Evolutionary conservation across 2,888 invertebrate species (phyloP), one percentile per base, ranked within the genome.

Genomic region (Orthosia gothica): DNA sequence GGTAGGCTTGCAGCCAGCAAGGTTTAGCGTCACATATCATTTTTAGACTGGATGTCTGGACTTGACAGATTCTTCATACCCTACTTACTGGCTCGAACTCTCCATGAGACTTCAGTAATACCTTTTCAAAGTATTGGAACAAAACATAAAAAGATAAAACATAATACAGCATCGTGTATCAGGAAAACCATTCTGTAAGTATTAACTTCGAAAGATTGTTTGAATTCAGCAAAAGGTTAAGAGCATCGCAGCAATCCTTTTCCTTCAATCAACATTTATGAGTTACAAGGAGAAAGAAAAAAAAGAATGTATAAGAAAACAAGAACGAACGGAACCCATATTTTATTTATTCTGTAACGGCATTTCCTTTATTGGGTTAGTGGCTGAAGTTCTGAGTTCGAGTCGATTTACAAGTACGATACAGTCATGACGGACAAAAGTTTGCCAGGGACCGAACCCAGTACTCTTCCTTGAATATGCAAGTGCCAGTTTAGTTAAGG

Each of bases 211-310:
- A 18, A 52, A 68, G 40, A 68, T 68, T 80, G 67, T 79, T 68
- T 59, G 72, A 83, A 61, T 65, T 69, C 20, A 15, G 54, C n/a
- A 55, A 79, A 72, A 83, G 68, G 80, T 73, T 79, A 83, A 79
- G 57, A 79, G 58, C 54, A 72, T 83, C 40, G 61, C 50, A 15
- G 77, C 63, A 83, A 83, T 81, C 68, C 68, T 80, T 72, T 70
- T 62, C 54, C 80, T 69, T 80, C 80, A 73, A 83, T 83, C 80
- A 81, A 79, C 62, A 83, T 81, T 83, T 81, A 83, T 83, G 58
- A 83, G 74, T 69, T 71, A 68, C 49, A 64, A 72, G 58, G 45
- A 45, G 26, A 54, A 79, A 58, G 59, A 67, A 71, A 70, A 68
- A 71, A 70, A 58, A 58, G 64, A 61, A 65, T 65, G 13, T 65